Conservation (phyloP, 2,797 vertebrate species). For the Eospalax fontanierii region DNA sequence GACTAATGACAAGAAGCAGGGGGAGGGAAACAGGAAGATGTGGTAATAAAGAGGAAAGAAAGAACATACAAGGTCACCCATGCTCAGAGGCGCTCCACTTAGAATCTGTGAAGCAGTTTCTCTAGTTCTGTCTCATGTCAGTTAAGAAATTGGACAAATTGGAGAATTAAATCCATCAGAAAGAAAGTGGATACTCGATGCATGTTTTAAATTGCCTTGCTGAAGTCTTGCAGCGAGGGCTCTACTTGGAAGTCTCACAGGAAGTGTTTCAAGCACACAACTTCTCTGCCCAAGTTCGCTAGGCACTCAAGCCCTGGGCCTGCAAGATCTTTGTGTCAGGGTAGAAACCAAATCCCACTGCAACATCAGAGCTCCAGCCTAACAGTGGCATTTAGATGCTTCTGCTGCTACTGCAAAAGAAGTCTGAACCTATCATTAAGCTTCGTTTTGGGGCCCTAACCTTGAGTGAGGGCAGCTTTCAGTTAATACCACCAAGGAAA, state of each 20-base stretch:
- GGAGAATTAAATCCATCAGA: conserved; percentile 45
- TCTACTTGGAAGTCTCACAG: background rate
- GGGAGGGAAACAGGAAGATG: background rate
- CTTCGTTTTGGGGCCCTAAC: conserved; percentile 72
- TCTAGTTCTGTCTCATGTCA: background rate
- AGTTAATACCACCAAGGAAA: conserved; percentile 69
- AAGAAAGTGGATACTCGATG: background rate
- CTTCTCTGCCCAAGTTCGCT: conserved; percentile 6
- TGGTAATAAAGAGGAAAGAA: background rate
- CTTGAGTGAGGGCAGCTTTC: conserved; percentile 59
- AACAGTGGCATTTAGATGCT: conserved; percentile 66
- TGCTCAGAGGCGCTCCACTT: background rate
- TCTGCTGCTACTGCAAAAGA: conserved; percentile 59
- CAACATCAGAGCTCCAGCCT: conserved; percentile 24
- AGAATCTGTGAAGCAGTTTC: background rate
- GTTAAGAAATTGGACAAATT: background rate
- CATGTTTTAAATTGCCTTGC: too few species aligned
- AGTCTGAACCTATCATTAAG: conserved; percentile 78
- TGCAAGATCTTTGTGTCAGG: conserved; percentile 42
- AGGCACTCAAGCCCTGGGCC: background rate
- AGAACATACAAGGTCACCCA: background rate
- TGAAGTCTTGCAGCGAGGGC: too few species aligned
- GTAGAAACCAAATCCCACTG: conserved; percentile 36
- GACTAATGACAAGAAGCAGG: background rate
- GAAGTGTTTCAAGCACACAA: conserved; percentile 36